Evolutionary conservation across 2,797 vertebrate species (phyloP).

Genomic region (Oreonectes daqikongensis): DNA sequence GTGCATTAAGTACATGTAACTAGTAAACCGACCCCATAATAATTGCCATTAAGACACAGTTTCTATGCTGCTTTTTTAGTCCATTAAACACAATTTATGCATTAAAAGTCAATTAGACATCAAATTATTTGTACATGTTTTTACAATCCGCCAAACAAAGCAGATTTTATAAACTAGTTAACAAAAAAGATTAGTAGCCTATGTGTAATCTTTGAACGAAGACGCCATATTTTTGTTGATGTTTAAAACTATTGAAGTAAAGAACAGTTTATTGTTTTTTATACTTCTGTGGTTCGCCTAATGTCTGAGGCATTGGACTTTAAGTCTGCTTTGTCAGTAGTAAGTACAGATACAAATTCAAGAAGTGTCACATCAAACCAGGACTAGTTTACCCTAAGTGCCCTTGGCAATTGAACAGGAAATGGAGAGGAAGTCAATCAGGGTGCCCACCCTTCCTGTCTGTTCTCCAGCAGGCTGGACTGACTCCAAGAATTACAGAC

Average conservation of each 20-base stretch:
- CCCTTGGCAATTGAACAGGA: conserved; percentile 54
- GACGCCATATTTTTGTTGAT: background rate
- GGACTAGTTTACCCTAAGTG: conserved; percentile 29
- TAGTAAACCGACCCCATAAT: no score
- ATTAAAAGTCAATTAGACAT: no score
- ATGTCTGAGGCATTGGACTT: background rate
- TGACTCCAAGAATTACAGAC: conserved; percentile 32
- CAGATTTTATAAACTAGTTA: background rate
- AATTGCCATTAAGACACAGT: no score
- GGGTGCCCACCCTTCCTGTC: conserved; percentile 60
- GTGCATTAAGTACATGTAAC: no score
- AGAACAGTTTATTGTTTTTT: background rate
- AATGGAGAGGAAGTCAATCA: conserved; percentile 49
- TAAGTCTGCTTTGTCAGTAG: background rate
- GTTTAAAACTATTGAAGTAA: background rate
- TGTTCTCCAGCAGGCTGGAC: conserved; percentile 46
- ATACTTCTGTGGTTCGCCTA: background rate
- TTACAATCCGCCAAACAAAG: background rate
- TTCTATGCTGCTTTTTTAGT: no score
- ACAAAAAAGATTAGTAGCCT: no score
- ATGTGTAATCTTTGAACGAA: no score
- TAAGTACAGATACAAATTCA: background rate
- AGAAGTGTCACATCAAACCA: conserved; percentile 1
- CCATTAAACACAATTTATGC: background rate
- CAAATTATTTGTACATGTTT: background rate